These are phyloP conservation scores for Stomatorhinus ivindoensis DNA, from an alignment of 2,113 vertebrate species.

Conservation along the genomic window DNA sequence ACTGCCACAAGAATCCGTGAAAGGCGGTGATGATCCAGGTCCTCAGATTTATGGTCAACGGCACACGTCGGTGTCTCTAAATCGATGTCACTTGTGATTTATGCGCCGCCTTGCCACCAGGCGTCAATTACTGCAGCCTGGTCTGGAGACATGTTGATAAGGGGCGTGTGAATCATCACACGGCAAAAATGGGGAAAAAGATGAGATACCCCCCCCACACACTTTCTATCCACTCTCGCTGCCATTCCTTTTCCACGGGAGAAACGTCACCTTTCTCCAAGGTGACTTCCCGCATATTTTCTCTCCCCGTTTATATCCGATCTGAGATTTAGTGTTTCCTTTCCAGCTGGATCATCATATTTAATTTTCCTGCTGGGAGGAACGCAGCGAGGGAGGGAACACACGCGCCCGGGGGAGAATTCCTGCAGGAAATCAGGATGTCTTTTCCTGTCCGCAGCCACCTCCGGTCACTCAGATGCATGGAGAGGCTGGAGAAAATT, in stretches of 20 bases:
- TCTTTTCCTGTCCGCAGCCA: not conserved
- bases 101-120: not conserved
- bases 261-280: constrained; percentile 3
- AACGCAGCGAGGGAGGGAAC: not conserved
- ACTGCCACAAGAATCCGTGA: not conserved
- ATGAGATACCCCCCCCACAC: not conserved
- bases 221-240: not conserved
- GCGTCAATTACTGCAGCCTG: not conserved
- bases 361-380: constrained; percentile 26
- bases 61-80: not conserved
- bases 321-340: constrained; percentile 19
- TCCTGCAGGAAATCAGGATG: not conserved
- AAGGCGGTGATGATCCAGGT: not conserved
- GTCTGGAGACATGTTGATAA: not conserved
- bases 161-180: not conserved
- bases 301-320: not conserved
- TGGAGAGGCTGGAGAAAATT: not conserved
- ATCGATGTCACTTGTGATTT: not conserved
- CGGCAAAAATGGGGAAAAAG: not conserved
- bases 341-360: constrained; percentile 22
- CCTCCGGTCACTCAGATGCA: not conserved
- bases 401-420: constrained; percentile 19
- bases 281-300: constrained; percentile 21
- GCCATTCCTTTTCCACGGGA: not conserved
- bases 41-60: not conserved